Base-by-base conservation (phyloP, 2,888 invertebrate genomes). In the Prenolepis imparis region DNA sequence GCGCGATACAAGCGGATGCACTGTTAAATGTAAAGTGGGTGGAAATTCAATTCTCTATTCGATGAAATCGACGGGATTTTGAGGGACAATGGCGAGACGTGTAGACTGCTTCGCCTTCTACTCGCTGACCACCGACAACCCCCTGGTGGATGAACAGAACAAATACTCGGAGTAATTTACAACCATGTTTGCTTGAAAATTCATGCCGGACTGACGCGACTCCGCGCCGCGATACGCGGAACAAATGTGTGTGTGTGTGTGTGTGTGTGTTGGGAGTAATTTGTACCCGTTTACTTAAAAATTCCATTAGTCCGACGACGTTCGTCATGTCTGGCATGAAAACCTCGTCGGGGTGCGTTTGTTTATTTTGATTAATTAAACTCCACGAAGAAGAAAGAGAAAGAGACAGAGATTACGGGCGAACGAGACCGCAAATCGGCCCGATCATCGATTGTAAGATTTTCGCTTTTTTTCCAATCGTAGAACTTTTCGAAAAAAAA, bases 291-390 rank as follows among this genome's bases (percentile, higher is more conserved):
- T 89, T 87, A 82, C 89, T 90, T 86, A 90, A 90, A 90, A 90
- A 90, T 90, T 90, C 90, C 90, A 90, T 90, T 90, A 90, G 83
- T 66, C 77, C 64, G 68, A 68, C 64, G 73, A 57, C 41, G 85
- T 64, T 57, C 77, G 73, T 80, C 83, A 67, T 61, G 84, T 55
- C 48, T 63, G 41, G 55, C 39, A 63, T 66, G 66, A 55, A 66
- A 80, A 61, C 18, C 70, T 64, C 64, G 44, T 15, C 59, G 39
- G 55, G 39, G 55, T 41, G 67, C 48, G 67, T 86, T 86, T 89
- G 86, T 90, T 90, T 85, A 84, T 90, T 90, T 90, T 90, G 87
- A 90, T 87, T 90, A 90, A 90, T 90, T 87, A 89, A 90, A 87
- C 85, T 75, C 63, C 63, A 52, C 24, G 32, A 52, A n/a, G 36